Base-by-base conservation (phyloP, 2,797 vertebrate species). In the Chlorospingus flavigularis region DNA sequence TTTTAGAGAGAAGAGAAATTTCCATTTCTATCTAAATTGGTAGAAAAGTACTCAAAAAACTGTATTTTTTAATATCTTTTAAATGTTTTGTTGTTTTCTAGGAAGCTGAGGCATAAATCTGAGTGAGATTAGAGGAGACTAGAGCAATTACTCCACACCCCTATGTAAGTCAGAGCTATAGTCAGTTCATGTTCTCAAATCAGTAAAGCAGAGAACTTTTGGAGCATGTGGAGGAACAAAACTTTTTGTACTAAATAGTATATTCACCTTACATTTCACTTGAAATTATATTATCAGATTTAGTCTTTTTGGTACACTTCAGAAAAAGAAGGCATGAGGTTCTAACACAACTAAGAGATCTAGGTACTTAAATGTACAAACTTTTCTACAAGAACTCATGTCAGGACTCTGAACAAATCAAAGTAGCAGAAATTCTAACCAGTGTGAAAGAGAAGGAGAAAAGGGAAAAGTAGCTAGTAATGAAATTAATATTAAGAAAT, bases 91-190 rank as follows among this genome's bases (percentile, higher is more conserved):
- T 13, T 70, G 5, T 28, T 39, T 92, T 51, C 9, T 51, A 55
- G 31, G 18, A 67, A 80, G 19, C 3, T 62, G 23, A 67, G 58
- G 24, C 12, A 35, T 71, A 55, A 63, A 42, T 67, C 51, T 60
- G 45, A 67, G 26, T 33, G n/a, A 48, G 28, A 26, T 39, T 15
- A 60, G n/a, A 77, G 45, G 20, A 65, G 16, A 43, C 11, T 25
- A 57, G 31, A 54, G 47, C 13, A 54, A 19, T 25, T 70, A 16
- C 12, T 83, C 28, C 24, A 12, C 17, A 37, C 4, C 1, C 24
- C 13, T 28, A 11, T 0, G 0, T 40, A 35, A 28, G 1, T 43
- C 40, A 76, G 71, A 72, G 12, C 10, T 33, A 15, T 23, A 74
- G 31, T 17, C 28, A 55, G 4, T 26, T 66, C 42, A 54, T 14